These are phyloP conservation scores for Orycteropus afer DNA, from an alignment of 2,113 vertebrate genomes.

Conservation along the genomic window DNA sequence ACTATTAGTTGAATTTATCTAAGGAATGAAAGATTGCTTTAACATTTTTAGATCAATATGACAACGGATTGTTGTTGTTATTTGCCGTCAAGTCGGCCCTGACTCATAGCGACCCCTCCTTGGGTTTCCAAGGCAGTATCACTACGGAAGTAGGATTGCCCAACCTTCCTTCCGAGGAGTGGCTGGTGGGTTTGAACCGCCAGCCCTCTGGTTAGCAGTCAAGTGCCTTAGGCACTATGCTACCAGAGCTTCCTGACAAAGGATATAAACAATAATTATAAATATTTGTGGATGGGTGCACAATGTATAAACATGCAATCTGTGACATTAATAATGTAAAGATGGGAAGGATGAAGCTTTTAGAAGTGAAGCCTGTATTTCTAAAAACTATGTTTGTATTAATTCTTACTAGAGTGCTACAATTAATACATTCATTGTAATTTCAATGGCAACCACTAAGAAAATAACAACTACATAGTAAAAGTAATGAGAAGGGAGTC, in stretches of 20 bases:
- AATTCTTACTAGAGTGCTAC: neutral
- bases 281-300: neutral
- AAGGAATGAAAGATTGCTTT: neutral
- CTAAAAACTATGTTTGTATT: conserved; percentile 6
- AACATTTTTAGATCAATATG: conserved; percentile 4
- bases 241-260: too few species aligned
- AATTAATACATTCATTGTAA: neutral
- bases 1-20: neutral
- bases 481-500: conserved; percentile 31
- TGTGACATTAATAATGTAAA: conserved; percentile 15
- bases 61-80: too few species aligned
- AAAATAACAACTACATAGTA: neutral
- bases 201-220: too few species aligned
- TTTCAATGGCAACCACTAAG: neutral
- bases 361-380: neutral
- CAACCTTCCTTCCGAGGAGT: too few species aligned
- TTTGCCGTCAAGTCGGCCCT: too few species aligned
- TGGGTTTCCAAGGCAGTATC: too few species aligned
- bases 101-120: too few species aligned
- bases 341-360: neutral
- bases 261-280: conserved; percentile 24
- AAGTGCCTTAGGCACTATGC: too few species aligned
- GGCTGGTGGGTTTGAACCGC: too few species aligned
- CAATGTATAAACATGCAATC: neutral
- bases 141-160: too few species aligned